These are phyloP conservation scores for Conomelus anceps DNA, from an alignment of 2,888 invertebrate genomes.

Conservation along the genomic window DNA sequence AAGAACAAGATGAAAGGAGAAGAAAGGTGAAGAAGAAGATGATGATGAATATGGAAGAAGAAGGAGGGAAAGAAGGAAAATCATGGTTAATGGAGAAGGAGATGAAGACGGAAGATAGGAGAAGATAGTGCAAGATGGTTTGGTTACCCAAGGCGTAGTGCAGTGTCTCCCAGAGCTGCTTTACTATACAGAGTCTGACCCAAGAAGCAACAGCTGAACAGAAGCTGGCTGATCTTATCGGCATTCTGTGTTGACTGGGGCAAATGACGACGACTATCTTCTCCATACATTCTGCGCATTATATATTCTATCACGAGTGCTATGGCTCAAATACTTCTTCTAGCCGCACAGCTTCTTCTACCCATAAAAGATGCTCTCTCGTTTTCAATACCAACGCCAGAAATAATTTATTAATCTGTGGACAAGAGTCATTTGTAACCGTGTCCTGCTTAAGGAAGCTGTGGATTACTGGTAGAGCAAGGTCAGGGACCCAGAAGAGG, in stretches of 20 bases:
- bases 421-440: background rate
- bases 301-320: background rate
- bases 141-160: background rate
- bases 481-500: too few relatives aligned
- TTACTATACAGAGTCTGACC: background rate
- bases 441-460: background rate
- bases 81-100: too few relatives aligned
- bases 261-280: background rate
- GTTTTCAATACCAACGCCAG: background rate
- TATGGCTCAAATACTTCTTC: too few relatives aligned
- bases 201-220: background rate
- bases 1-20: too few relatives aligned
- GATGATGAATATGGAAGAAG: too few relatives aligned
- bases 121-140: too few relatives aligned
- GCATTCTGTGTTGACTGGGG: background rate
- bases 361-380: background rate
- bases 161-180: background rate
- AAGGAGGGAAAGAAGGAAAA: too few relatives aligned
- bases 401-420: background rate
- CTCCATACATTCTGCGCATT: background rate
- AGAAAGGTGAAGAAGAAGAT: too few relatives aligned
- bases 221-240: background rate
- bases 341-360: too few relatives aligned
- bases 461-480: background rate
- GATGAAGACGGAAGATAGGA: too few relatives aligned